Evolutionary conservation across 2,888 invertebrate species (phyloP).

Genomic region (Orthosia incerta): DNA sequence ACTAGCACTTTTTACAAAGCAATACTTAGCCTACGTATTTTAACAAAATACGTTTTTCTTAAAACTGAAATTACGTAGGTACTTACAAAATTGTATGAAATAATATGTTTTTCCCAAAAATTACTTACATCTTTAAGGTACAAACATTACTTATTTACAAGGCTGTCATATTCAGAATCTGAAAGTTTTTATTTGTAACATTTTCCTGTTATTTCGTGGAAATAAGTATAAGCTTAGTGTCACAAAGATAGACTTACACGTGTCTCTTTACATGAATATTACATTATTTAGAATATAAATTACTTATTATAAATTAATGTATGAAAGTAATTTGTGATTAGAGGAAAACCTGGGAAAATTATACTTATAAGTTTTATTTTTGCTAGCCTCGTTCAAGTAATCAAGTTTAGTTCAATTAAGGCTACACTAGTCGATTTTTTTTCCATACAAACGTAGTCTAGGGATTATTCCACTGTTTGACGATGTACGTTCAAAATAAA

Average conservation of each 20-base stretch:
- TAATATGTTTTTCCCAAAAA: neutral
- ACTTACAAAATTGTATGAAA: neutral
- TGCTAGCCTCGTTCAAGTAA: neutral
- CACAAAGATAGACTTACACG: neutral
- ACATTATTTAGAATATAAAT: neutral
- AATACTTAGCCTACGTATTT: neutral
- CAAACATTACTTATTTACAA: conserved; percentile 31
- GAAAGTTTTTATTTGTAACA: conserved; percentile 1
- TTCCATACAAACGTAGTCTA: too few species aligned
- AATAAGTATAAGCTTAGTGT: neutral
- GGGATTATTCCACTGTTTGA: too few species aligned
- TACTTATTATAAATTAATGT: too few species aligned
- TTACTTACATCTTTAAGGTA: neutral
- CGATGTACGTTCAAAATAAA: too few species aligned
- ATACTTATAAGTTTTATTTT: neutral
- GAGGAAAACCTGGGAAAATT: neutral
- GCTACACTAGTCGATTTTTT: too few species aligned
- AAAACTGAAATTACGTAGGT: neutral
- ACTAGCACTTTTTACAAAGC: neutral
- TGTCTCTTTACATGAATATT: neutral
- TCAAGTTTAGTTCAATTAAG: neutral
- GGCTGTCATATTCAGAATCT: conserved; percentile 31
- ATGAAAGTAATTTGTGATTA: neutral
- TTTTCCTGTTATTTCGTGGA: conserved; percentile 11
- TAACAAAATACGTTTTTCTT: too few species aligned